These are phyloP conservation scores for Frankliniella intonsa DNA, from an alignment of 2,888 invertebrate species.

Conservation along the genomic window DNA sequence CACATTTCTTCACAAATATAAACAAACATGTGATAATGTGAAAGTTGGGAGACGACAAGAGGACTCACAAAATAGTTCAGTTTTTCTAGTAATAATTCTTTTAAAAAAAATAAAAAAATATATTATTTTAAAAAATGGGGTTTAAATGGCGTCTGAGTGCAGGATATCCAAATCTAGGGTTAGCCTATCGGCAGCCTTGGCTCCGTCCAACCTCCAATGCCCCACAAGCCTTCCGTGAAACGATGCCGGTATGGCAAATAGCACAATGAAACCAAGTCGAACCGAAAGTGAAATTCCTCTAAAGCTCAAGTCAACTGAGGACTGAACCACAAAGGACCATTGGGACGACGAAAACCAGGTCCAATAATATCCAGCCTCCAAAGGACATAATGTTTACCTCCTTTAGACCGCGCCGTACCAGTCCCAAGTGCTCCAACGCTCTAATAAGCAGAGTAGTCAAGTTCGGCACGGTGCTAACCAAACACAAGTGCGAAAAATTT, in stretches of 20 bases:
- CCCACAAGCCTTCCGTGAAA: background rate
- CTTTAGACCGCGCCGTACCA: background rate
- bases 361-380: background rate
- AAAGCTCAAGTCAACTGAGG: too few species aligned
- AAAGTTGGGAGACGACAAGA: too few species aligned
- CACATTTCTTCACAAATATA: background rate
- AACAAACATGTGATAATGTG: background rate
- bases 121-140: too few species aligned
- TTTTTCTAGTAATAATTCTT: too few species aligned
- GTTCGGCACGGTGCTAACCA: background rate
- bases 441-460: background rate
- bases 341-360: background rate
- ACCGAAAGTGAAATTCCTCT: background rate
- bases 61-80: too few species aligned
- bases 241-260: background rate
- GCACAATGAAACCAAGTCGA: background rate
- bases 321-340: too few species aligned
- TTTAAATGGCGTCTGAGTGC: too few species aligned
- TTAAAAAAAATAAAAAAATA: too few species aligned
- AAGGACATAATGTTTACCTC: conserved; percentile 15
- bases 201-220: background rate
- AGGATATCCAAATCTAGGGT: background rate
- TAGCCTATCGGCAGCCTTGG: background rate
- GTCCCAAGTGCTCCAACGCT: background rate
- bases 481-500: background rate